A percentile compares a stretch with the other conserved stretches of the same genome.
These are phyloP conservation scores for Cephus spinipes DNA, from an alignment of 2,888 invertebrate species.

Conservation along the genomic window DNA sequence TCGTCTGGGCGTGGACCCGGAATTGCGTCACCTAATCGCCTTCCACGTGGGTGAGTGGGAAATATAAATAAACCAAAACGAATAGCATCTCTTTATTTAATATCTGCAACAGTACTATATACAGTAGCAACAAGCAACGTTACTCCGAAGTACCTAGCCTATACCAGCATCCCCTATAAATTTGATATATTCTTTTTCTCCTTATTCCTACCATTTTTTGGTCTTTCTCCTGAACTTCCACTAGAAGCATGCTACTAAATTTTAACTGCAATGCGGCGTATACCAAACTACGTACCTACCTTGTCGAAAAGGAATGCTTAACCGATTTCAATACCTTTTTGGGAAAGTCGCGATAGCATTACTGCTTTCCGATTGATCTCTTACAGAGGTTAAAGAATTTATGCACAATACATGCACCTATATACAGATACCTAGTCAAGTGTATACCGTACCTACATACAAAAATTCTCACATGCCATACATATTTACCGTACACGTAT, in stretches of 20 bases:
- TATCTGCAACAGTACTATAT: neutral
- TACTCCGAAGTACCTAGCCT: neutral
- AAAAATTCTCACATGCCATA: neutral
- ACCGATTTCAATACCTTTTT: neutral
- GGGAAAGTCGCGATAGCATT: neutral
- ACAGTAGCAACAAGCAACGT: neutral
- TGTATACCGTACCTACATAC: neutral
- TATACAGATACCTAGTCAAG: neutral
- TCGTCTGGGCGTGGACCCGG: constrained; percentile 76
- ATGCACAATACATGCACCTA: neutral
- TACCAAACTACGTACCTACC: neutral
- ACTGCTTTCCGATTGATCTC: neutral
- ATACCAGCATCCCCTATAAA: neutral
- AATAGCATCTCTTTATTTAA: neutral
- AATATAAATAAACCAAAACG: neutral
- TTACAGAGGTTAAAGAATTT: neutral
- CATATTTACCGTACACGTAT: neutral
- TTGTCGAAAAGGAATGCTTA: neutral
- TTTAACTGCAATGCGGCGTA: neutral
- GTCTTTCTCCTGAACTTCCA: neutral
- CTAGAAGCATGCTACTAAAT: neutral
- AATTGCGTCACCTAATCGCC: constrained; percentile 72
- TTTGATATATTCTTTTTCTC: neutral
- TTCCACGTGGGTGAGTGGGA: constrained; percentile 70
- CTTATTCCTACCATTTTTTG: neutral